Evolutionary conservation across 2,797 vertebrate species (phyloP).

Genomic region (Allobates femoralis): DNA sequence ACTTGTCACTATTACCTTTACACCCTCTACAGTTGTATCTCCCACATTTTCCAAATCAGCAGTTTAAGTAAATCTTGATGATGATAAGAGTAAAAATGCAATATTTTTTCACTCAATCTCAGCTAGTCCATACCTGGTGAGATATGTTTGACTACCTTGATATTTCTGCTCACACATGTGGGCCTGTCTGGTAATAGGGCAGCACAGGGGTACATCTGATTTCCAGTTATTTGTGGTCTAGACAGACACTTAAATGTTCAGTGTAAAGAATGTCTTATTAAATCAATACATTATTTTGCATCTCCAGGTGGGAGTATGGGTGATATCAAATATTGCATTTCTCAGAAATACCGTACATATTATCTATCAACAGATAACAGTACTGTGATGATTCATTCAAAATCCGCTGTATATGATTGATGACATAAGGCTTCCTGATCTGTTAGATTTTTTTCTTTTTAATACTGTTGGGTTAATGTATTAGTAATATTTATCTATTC

Average conservation of each 20-base stretch:
- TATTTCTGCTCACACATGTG: not conserved
- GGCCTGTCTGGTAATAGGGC: not conserved
- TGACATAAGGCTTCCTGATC: not conserved
- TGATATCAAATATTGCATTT: constrained; percentile 10
- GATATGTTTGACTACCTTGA: not conserved
- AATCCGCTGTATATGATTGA: not conserved
- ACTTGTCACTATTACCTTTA: no score
- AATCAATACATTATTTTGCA: constrained; percentile 36
- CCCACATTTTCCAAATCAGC: no score
- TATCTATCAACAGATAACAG: not conserved
- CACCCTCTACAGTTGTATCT: no score
- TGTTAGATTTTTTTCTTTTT: not conserved
- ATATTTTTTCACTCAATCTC: not conserved
- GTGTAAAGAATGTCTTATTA: constrained; percentile 23
- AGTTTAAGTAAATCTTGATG: not conserved
- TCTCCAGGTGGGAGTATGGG: not conserved
- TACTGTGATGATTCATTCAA: not conserved
- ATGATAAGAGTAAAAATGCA: not conserved
- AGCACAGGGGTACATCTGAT: not conserved
- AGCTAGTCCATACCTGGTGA: not conserved
- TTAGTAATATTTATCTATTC: not conserved
- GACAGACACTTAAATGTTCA: constrained; percentile 39
- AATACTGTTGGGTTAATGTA: no score
- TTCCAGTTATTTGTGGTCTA: constrained; percentile 29
- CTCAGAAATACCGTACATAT: constrained; percentile 11